Conservation (phyloP, 1,140 invertebrate genomes). For the Delia radicum region DNA sequence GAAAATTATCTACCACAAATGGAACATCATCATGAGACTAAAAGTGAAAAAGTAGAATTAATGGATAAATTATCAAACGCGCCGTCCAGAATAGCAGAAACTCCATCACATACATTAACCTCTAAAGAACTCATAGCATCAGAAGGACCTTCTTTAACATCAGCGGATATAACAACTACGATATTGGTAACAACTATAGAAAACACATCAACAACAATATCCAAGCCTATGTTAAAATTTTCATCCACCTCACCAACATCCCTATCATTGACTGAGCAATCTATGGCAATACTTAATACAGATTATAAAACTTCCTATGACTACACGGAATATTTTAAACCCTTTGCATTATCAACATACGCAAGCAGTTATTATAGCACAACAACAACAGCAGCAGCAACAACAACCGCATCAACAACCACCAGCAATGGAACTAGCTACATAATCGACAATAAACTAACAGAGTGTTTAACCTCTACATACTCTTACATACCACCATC, state of each 20-base stretch:
- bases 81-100: neutral
- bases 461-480: too few species aligned
- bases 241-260: too few species aligned
- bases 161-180: neutral
- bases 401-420: too few species aligned
- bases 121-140: neutral
- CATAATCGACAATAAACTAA: too few species aligned
- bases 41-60: neutral
- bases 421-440: too few species aligned
- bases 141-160: neutral
- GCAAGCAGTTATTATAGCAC: neutral
- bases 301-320: neutral
- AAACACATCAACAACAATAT: neutral
- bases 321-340: neutral
- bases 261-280: neutral
- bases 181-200: neutral
- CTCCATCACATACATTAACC: neutral
- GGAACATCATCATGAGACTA: too few species aligned
- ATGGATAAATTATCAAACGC: neutral
- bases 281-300: neutral
- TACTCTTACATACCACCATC: too few species aligned
- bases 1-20: too few species aligned
- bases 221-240: neutral
- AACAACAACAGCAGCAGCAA: neutral
- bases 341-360: neutral